Percentiles rank a stretch among this genome's conserved stretches.
Evolutionary conservation across 2,888 invertebrate species (phyloP).

Genomic region (Pseudanteris insignis): DNA sequence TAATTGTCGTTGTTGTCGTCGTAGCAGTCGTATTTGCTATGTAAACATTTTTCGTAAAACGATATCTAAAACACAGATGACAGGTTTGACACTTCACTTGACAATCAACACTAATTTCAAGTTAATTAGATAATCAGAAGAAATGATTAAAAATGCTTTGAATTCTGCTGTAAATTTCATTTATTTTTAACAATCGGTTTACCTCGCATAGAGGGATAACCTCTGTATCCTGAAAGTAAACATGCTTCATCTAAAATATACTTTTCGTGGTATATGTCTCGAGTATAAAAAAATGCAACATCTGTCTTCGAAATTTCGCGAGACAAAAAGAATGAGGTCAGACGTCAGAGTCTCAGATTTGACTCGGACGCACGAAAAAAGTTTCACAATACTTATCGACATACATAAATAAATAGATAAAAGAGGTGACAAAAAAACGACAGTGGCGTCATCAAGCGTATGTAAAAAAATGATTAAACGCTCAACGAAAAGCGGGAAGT

Average conservation of each 20-base stretch:
- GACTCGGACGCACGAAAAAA: conserved; percentile 2
- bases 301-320: conserved; percentile 13
- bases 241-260: conserved; percentile 25
- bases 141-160: too few species aligned
- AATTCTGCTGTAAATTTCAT: neutral
- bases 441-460: neutral
- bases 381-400: conserved; percentile 18
- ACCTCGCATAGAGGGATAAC: conserved; percentile 38
- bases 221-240: conserved; percentile 38
- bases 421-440: neutral
- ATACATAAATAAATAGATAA: conserved; percentile 5
- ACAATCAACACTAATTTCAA: too few species aligned
- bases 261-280: neutral
- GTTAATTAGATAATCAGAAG: too few species aligned
- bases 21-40: conserved; percentile 10
- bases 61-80: conserved; percentile 17
- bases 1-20: conserved; percentile 4
- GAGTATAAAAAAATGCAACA: conserved; percentile 1
- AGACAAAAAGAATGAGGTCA: conserved; percentile 10
- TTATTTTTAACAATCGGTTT: conserved; percentile 2
- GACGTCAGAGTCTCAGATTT: too few species aligned
- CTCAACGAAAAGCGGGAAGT: too few species aligned
- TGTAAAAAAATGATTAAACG: too few species aligned
- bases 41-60: conserved; percentile 23
- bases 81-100: neutral